Evolutionary conservation across 2,797 vertebrate species (phyloP).

Genomic region (Ptychobarbus kaznakovi): DNA sequence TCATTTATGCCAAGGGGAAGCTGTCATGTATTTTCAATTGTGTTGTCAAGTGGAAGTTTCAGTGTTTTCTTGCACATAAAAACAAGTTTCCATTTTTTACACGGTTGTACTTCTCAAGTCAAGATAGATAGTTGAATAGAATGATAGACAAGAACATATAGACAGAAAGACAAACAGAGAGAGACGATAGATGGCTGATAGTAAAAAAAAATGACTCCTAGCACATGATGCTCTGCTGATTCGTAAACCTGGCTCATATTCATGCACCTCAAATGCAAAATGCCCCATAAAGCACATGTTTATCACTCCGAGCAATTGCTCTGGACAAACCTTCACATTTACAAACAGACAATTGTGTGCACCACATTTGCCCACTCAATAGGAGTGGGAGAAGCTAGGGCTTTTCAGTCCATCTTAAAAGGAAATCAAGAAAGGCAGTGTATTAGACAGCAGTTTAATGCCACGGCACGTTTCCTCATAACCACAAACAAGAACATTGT

Average conservation of each 20-base stretch:
- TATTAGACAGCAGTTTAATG: slow-evolving; percentile 64
- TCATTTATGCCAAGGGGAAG: not conserved
- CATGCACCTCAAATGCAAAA: not conserved
- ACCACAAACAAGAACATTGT: slow-evolving; percentile 65
- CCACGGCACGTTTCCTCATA: slow-evolving; percentile 62
- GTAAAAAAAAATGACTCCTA: no score
- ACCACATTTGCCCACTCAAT: not conserved
- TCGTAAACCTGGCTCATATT: not conserved
- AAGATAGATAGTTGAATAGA: not conserved
- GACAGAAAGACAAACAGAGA: not conserved
- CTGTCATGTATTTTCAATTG: not conserved
- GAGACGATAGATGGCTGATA: not conserved
- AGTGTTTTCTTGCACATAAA: not conserved
- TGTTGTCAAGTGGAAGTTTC: no score
- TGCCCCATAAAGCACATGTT: not conserved
- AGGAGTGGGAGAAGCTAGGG: slow-evolving; percentile 15
- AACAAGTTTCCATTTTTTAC: not conserved
- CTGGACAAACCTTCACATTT: not conserved
- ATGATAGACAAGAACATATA: not conserved
- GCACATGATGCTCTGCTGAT: no score
- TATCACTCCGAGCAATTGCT: slow-evolving; percentile 1
- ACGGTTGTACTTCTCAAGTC: not conserved
- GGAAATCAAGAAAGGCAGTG: slow-evolving; percentile 42
- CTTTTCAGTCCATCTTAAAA: slow-evolving; percentile 37
- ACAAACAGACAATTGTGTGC: not conserved